phyloP scores from a whole-genome alignment of 1,140 invertebrate genomes.

The Schlechtendalia chinensis region DNA sequence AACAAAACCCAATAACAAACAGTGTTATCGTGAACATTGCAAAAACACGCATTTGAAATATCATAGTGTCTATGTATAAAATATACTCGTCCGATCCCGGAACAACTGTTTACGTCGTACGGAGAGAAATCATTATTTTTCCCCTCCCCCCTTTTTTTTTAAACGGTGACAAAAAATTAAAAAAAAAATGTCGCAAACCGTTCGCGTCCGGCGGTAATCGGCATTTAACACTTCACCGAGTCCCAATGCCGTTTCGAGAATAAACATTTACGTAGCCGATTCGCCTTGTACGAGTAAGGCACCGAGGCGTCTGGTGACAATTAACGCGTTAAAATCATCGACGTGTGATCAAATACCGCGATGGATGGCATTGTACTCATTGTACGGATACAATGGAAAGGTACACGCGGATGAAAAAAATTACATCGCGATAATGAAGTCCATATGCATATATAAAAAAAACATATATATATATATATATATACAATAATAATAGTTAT shows the following conservation, averaged over 20 bases:
- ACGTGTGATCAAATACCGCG: constrained; percentile 23
- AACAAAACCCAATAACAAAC: too few species aligned
- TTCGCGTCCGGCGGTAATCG: background rate
- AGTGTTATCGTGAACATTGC: too few species aligned
- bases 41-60: too few species aligned
- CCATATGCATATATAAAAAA: background rate
- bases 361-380: background rate
- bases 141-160: too few species aligned
- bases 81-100: too few species aligned
- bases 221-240: constrained; percentile 9
- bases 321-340: constrained; percentile 34
- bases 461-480: too few species aligned
- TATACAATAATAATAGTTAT: too few species aligned
- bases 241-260: background rate
- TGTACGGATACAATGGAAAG: constrained; percentile 6
- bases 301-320: constrained; percentile 37
- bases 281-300: background rate
- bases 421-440: constrained; percentile 45
- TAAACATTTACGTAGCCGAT: constrained; percentile 35
- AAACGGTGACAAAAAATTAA: too few species aligned
- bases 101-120: too few species aligned
- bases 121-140: too few species aligned
- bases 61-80: too few species aligned
- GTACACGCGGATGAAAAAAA: constrained; percentile 23
- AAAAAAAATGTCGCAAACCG: constrained; percentile 9